Evolutionary conservation across 2,113 vertebrate genomes (phyloP), one percentile per base, ranked within the genome.

Genomic region (Alethe diademata): DNA sequence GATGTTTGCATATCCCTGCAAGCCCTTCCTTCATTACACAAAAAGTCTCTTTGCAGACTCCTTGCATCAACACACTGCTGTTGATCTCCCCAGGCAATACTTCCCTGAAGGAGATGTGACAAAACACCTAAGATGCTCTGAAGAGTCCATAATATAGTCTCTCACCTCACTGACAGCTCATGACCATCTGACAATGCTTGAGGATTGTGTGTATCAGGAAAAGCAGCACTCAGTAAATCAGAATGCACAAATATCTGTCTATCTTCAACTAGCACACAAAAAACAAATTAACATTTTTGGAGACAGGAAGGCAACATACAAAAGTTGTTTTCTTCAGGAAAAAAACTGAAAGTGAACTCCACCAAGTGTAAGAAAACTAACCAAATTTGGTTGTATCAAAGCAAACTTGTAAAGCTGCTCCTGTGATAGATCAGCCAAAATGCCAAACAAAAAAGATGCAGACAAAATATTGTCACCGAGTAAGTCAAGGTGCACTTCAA

Each of bases 401-500:
- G 66, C 25, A 45, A 73, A 51, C 17, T 60, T 45, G 9, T 64
- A 24, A 86, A 76, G 40, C 16, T 79, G 62, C 17, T 88, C 74
- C 57, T 78, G 35, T 5, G 26, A 22, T 6, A 67, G 16, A 18
- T 24, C 17, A 6, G 12, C 12, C 24, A 72, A 92, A 72, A 66
- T 23, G 50, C 6, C 33, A 45, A 0, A 62, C 12, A 14, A 64
- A 76, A 69, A 78, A 69, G 9, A 64, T 14, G 54, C 12, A 48
- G 11, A 53, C 6, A 54, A 79, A 80, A 67, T 36, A 72, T 1
- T 58, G 40, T 8, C 8, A 66, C 13, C 0, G 0, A 60, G 31
- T 62, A 51, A 48, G 18, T 87, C 26, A 73, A 50, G 4, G 22
- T 33, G 7, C 18, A 47, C n/a, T 62, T 78, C 35, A 51, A 35